These are phyloP conservation scores for Oceanites oceanicus DNA, from an alignment of 2,113 vertebrate species.

Conservation along the genomic window DNA sequence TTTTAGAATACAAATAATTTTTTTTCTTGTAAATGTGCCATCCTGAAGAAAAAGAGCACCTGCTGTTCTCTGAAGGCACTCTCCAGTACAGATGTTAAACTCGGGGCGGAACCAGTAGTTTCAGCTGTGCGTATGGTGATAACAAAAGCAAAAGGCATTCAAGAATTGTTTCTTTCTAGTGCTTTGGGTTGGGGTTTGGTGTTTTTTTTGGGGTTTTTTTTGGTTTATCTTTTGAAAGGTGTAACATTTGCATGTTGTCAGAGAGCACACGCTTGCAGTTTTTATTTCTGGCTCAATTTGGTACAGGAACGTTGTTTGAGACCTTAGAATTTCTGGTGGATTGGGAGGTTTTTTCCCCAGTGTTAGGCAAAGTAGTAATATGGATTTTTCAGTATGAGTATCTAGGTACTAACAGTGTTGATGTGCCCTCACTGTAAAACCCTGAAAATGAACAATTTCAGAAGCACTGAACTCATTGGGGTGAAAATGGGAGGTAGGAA, in stretches of 20 bases:
- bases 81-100: too few relatives aligned
- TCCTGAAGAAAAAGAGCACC: not conserved
- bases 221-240: not conserved
- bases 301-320: not conserved
- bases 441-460: not conserved
- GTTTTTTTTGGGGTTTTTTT: not conserved
- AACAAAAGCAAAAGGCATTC: not conserved
- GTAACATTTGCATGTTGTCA: not conserved
- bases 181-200: not conserved
- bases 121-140: rapidly evolving
- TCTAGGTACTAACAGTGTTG: not conserved
- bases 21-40: not conserved
- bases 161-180: not conserved
- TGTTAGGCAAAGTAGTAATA: not conserved
- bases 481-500: not conserved
- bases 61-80: not conserved
- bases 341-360: not conserved
- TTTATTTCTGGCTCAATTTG: not conserved
- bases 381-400: not conserved
- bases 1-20: not conserved
- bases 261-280: not conserved
- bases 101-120: not conserved
- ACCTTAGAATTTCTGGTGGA: not conserved
- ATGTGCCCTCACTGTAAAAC: not conserved
- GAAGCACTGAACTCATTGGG: not conserved